Evolutionary conservation across 2,113 vertebrate genomes (phyloP).

Genomic region (Anhinga anhinga): DNA sequence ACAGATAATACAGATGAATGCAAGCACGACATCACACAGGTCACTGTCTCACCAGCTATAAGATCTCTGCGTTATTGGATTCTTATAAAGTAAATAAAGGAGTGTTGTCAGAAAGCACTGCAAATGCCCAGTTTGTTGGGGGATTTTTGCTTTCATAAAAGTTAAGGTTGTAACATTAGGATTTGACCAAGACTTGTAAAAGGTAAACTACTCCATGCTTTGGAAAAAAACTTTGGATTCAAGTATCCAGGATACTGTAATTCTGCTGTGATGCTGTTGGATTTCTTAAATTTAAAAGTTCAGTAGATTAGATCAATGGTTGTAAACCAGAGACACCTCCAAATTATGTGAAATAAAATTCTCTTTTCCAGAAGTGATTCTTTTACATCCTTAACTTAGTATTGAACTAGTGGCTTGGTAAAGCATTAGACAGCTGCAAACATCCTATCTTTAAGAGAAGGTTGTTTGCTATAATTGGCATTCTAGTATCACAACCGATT

Average conservation of each 20-base stretch:
- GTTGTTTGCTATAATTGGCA: not conserved
- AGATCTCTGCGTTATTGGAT: not conserved
- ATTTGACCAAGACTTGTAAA: not conserved
- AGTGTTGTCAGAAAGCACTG: not conserved
- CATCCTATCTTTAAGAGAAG: not conserved
- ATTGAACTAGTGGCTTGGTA: not conserved
- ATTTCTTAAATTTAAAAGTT: not conserved
- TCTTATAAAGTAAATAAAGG: not conserved
- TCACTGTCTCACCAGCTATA: rapidly evolving
- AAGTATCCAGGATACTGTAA: not conserved
- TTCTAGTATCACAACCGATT: not conserved
- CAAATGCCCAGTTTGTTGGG: not conserved
- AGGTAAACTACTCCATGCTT: not conserved
- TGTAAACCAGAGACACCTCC: not conserved
- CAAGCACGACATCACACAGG: rapidly evolving
- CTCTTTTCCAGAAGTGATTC: not conserved
- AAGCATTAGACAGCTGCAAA: not conserved
- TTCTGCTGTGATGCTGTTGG: not conserved
- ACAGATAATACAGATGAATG: rapidly evolving
- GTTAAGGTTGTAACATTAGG: not conserved
- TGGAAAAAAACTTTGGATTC: not conserved
- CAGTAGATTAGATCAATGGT: not conserved
- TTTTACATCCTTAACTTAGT: not conserved
- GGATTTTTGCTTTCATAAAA: not conserved
- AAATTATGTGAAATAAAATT: not conserved